These are phyloP conservation scores for Furcula furcula DNA, from an alignment of 2,888 invertebrate genomes.

Conservation along the genomic window DNA sequence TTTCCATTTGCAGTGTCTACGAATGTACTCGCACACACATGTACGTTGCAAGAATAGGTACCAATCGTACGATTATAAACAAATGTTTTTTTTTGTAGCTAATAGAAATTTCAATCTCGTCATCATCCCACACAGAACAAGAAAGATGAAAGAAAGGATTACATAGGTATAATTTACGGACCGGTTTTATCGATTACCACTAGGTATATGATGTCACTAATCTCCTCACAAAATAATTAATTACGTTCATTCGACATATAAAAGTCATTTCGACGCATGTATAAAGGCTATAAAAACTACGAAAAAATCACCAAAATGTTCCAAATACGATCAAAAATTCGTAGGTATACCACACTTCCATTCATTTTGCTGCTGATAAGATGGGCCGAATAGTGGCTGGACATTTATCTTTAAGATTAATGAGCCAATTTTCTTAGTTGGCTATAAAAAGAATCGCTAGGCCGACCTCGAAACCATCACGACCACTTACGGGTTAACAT, in stretches of 20 bases:
- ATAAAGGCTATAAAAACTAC: slow-evolving; percentile 37
- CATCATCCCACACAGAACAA: too few relatives aligned
- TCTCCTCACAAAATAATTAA: slow-evolving; percentile 15
- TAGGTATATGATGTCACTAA: slow-evolving; percentile 11
- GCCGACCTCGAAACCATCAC: slow-evolving; percentile 59
- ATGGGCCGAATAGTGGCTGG: slow-evolving; percentile 77
- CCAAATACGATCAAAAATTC: slow-evolving; percentile 52
- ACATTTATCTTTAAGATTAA: slow-evolving; percentile 81
- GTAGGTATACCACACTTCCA: slow-evolving; percentile 64
- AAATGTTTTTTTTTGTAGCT: too few relatives aligned
- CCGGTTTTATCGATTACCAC: too few relatives aligned
- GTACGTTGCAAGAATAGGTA: too few relatives aligned
- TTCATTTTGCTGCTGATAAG: slow-evolving; percentile 75
- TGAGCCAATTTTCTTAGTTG: slow-evolving; percentile 82
- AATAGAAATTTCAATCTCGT: too few relatives aligned
- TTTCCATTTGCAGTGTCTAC: slow-evolving; percentile 1
- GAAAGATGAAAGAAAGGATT: too few relatives aligned
- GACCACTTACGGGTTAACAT: slow-evolving; percentile 64
- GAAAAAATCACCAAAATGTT: slow-evolving; percentile 43
- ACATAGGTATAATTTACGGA: background rate
- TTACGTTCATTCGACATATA: slow-evolving; percentile 30
- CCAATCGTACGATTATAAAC: too few relatives aligned
- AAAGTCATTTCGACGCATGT: slow-evolving; percentile 33
- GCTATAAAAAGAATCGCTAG: slow-evolving; percentile 80
- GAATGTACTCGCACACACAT: background rate